Percentiles rank a stretch among this genome's conserved stretches.
phyloP scores from a whole-genome alignment of 2,113 vertebrate species.

The Catharus bicknelli region DNA sequence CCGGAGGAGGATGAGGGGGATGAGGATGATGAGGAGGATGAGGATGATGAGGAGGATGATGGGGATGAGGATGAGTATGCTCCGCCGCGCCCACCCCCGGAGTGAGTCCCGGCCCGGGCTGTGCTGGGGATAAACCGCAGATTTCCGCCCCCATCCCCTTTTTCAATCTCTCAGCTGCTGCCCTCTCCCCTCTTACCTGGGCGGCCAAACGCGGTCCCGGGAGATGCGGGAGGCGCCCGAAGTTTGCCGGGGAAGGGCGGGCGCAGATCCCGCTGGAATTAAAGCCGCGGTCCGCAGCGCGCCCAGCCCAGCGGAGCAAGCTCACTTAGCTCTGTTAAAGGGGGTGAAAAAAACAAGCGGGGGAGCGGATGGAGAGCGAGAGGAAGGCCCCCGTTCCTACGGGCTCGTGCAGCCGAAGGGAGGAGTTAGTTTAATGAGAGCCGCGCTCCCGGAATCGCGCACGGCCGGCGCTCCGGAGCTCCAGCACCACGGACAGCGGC shows the following conservation, averaged over 20 bases:
- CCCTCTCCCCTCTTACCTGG: neutral
- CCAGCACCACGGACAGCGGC: slow-evolving; percentile 59
- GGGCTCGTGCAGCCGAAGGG: slow-evolving; percentile 3
- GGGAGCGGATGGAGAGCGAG: neutral
- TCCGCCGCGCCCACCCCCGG: neutral
- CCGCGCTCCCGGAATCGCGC: neutral
- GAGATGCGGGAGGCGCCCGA: neutral
- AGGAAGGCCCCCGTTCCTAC: neutral
- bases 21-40: neutral
- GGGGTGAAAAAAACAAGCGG: neutral
- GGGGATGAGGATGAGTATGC: neutral
- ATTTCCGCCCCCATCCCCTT: too few species aligned
- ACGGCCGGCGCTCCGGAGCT: neutral
- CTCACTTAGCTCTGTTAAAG: neutral
- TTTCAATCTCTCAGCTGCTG: too few species aligned
- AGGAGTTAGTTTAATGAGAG: neutral
- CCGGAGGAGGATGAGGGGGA: neutral
- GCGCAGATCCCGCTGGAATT: neutral
- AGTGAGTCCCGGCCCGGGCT: neutral
- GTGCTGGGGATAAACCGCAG: neutral
- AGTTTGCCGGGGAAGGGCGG: neutral
- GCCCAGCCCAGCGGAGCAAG: neutral
- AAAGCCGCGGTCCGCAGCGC: fast-evolving
- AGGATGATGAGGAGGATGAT: neutral
- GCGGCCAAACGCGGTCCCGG: neutral